Evolutionary conservation across 2,113 vertebrate genomes (phyloP).

Genomic region (Saccopteryx leptura): DNA sequence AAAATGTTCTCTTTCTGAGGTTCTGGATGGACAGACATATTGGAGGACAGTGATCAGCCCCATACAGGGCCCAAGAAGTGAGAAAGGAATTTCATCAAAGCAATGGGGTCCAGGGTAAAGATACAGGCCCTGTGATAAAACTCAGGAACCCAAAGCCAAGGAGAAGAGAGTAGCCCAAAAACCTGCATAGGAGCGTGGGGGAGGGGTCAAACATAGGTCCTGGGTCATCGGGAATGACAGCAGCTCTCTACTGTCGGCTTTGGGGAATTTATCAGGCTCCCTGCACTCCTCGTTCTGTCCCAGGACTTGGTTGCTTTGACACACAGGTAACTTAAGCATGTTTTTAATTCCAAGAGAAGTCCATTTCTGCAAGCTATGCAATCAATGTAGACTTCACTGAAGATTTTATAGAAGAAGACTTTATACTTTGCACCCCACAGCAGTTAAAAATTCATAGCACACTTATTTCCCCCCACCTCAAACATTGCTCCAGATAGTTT

Average conservation of each 20-base stretch:
- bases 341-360: neutral
- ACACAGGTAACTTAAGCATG: neutral
- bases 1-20: neutral
- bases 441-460: neutral
- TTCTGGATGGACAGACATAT: neutral
- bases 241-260: neutral
- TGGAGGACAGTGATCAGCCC: neutral
- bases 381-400: neutral
- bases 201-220: rapidly evolving
- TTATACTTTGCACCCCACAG: neutral
- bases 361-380: neutral
- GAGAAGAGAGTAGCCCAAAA: neutral
- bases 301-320: neutral
- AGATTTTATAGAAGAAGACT: neutral
- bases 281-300: neutral
- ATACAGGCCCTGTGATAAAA: neutral
- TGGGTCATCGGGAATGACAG: neutral
- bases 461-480: neutral
- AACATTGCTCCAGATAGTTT: neutral
- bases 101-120: rapidly evolving
- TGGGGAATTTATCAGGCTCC: neutral
- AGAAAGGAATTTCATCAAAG: neutral
- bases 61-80: neutral
- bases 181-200: rapidly evolving
- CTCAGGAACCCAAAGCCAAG: neutral